Conservation (phyloP, 2,113 vertebrate genomes). For the Puffinus mauretanicus region DNA sequence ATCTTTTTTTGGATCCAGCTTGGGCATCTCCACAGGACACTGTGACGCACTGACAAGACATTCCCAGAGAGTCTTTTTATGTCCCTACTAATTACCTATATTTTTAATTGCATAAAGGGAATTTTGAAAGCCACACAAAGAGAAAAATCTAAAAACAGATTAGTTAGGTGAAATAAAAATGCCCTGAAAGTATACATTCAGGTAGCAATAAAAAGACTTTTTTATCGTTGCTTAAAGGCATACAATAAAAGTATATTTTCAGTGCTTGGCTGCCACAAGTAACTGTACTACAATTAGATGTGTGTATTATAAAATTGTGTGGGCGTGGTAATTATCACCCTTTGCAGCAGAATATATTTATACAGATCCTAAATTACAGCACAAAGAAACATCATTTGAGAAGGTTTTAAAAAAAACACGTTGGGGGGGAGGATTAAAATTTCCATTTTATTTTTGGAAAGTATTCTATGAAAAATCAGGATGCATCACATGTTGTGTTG, state of each 20-base stretch:
- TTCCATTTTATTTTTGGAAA: constrained; percentile 22
- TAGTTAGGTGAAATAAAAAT: constrained; percentile 16
- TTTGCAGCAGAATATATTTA: constrained; percentile 67
- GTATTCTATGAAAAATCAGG: background rate
- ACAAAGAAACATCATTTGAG: constrained; percentile 36
- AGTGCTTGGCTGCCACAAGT: constrained; percentile 60
- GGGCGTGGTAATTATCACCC: constrained; percentile 68
- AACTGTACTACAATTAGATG: constrained; percentile 66
- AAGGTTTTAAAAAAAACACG: background rate
- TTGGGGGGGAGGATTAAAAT: background rate
- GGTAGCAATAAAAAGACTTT: constrained; percentile 30
- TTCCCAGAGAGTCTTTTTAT: background rate
- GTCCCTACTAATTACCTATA: constrained; percentile 17
- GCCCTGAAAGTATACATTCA: constrained; percentile 25
- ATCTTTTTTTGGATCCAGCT: background rate
- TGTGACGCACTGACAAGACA: background rate
- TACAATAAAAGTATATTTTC: constrained; percentile 60
- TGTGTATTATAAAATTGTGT: constrained; percentile 63
- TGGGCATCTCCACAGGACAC: background rate
- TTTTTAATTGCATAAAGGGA: constrained; percentile 20
- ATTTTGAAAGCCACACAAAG: background rate
- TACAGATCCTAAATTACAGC: constrained; percentile 65
- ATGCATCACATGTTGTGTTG: background rate
- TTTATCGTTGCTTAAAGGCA: background rate
- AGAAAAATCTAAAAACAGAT: constrained; percentile 21